Evolutionary conservation across 2,113 vertebrate genomes (phyloP).

Genomic region (Grantiella picta): DNA sequence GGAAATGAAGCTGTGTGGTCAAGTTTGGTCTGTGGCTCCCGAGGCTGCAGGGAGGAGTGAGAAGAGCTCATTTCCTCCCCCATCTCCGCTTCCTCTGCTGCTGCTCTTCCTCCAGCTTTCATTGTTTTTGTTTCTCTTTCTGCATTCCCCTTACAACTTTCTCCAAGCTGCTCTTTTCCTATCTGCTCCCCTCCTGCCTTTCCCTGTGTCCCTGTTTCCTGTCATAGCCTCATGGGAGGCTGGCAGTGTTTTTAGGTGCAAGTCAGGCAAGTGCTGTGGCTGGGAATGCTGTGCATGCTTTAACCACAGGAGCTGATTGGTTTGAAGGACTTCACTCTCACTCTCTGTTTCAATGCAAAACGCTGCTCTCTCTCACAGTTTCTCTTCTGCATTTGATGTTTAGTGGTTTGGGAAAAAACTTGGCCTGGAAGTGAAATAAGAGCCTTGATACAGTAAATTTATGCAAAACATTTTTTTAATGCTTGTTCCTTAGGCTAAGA

Average conservation of each 20-base stretch:
- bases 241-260: background rate
- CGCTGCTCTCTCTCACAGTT: background rate
- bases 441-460: background rate
- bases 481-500: background rate
- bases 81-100: conserved; percentile 10
- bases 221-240: fast-evolving
- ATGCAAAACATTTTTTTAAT: background rate
- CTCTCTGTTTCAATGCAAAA: background rate
- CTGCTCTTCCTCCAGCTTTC: background rate
- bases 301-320: background rate
- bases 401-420: background rate
- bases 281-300: background rate
- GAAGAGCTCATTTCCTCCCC: background rate
- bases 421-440: background rate
- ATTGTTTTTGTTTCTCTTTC: conserved; percentile 19
- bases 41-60: conserved; percentile 1
- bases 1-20: background rate
- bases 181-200: fast-evolving
- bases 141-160: background rate
- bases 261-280: background rate
- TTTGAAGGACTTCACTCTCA: background rate
- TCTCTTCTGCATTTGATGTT: conserved; percentile 41
- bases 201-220: background rate
- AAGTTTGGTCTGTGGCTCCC: background rate
- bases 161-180: background rate